Evolutionary conservation across 2,797 vertebrate species (phyloP).

Genomic region (Schizopygopsis pylzovi): DNA sequence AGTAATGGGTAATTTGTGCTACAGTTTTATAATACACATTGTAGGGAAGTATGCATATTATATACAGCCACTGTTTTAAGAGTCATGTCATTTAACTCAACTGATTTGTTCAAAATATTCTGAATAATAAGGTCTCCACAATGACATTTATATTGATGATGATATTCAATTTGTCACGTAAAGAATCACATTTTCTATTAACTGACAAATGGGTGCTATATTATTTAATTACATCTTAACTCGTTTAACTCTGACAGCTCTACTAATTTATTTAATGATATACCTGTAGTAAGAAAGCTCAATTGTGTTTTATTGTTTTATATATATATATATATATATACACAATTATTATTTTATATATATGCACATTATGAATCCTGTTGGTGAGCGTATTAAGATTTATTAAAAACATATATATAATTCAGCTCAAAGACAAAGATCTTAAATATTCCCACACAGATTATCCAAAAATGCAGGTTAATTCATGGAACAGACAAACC

Average conservation of each 20-base stretch:
- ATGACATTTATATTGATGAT: too few relatives aligned
- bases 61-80: too few relatives aligned
- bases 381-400: background rate
- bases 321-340: background rate
- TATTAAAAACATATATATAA: background rate
- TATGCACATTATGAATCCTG: background rate
- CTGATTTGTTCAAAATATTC: background rate
- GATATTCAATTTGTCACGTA: too few relatives aligned
- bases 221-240: background rate
- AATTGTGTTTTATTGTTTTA: too few relatives aligned
- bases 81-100: too few relatives aligned
- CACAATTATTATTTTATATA: too few relatives aligned
- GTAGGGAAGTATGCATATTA: too few relatives aligned
- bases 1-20: background rate
- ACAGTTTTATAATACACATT: too few relatives aligned
- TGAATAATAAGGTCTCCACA: too few relatives aligned
- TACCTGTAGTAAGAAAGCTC: background rate
- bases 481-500: constrained; percentile 28
- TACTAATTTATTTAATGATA: background rate
- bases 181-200: too few relatives aligned
- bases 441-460: constrained; percentile 19
- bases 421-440: constrained; percentile 1
- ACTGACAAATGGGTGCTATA: background rate
- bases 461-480: constrained; percentile 2
- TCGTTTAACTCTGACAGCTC: background rate